phyloP scores from a whole-genome alignment of 2,797 vertebrate genomes.

The Alectoris magna region DNA sequence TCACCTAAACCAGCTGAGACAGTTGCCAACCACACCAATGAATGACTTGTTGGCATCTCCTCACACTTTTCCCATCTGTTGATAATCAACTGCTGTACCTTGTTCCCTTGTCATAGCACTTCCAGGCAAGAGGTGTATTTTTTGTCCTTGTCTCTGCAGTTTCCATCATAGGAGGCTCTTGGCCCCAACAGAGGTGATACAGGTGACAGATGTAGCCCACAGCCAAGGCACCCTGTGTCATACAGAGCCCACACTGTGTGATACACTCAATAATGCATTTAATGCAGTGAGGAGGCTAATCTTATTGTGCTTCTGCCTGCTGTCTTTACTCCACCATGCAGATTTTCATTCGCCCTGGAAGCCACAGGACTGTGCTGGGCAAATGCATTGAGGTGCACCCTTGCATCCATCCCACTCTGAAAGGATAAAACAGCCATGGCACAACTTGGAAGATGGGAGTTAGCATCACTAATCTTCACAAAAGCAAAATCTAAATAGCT shows the following conservation, averaged over 20 bases:
- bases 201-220: not conserved
- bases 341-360: not conserved
- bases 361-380: rapidly evolving
- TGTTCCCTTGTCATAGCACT: not conserved
- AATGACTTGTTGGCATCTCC: not conserved
- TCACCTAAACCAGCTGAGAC: not conserved
- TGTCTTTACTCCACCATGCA: rapidly evolving
- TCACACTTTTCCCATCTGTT: not conserved
- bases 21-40: not conserved
- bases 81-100: conserved; percentile 11
- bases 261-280: not conserved
- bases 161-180: not conserved
- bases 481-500: not conserved
- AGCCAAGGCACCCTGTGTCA: too few relatives aligned
- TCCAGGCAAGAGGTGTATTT: not conserved
- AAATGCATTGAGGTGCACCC: not conserved
- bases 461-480: not conserved
- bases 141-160: not conserved
- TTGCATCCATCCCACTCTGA: not conserved
- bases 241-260: too few relatives aligned
- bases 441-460: not conserved
- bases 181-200: rapidly evolving
- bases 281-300: not conserved
- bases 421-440: not conserved
- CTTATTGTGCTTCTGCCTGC: not conserved